phyloP scores from a whole-genome alignment of 2,113 vertebrate genomes.

The Vicugna pacos region DNA sequence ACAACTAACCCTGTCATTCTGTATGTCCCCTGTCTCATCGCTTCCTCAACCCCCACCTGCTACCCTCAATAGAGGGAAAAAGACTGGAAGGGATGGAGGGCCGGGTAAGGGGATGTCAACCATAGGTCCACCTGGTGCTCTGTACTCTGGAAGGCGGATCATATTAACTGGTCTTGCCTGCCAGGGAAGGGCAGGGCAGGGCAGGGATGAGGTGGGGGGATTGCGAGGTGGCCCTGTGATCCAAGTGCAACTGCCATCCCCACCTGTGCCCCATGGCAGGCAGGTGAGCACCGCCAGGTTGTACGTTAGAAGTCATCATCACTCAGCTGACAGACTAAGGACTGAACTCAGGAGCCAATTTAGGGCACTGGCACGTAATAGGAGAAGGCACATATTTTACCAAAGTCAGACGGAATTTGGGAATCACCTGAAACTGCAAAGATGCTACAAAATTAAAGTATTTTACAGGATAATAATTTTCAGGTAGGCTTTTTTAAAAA shows the following conservation, averaged over 20 bases:
- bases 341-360: not conserved
- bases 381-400: too few relatives aligned
- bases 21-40: not conserved
- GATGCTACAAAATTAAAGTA: not conserved
- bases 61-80: not conserved
- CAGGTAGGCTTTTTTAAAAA: not conserved
- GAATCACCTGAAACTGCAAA: not conserved
- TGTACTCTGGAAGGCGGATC: not conserved
- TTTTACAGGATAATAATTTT: not conserved
- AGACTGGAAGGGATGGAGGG: not conserved
- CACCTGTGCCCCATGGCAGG: not conserved
- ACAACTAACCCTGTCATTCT: not conserved
- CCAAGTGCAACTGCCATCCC: not conserved
- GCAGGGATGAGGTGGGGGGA: fast-evolving
- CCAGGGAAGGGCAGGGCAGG: fast-evolving
- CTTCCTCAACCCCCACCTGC: not conserved
- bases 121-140: not conserved
- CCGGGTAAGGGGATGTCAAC: not conserved
- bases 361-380: not conserved
- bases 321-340: not conserved
- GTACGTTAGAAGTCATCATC: not conserved
- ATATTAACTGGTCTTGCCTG: not conserved
- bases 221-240: not conserved
- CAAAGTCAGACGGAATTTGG: not conserved
- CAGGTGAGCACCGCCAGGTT: not conserved